phyloP scores from a whole-genome alignment of 2,113 vertebrate genomes.

The Corythornis cristatus region DNA sequence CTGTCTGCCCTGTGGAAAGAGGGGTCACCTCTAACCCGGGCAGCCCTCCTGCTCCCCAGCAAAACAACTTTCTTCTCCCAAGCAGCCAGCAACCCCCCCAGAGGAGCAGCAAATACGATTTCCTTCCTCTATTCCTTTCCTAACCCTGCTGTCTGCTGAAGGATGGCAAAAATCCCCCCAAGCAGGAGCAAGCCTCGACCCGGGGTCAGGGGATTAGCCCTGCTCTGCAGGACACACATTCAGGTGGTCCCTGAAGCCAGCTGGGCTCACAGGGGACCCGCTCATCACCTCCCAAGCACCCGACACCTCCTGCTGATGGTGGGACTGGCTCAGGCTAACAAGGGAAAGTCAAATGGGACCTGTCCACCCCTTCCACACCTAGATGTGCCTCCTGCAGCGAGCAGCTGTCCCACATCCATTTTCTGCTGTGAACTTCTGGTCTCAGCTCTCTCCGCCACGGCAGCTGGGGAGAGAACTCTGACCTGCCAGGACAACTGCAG shows the following conservation, averaged over 20 bases:
- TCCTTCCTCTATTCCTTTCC: background rate
- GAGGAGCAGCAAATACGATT: background rate
- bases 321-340: background rate
- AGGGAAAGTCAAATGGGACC: background rate
- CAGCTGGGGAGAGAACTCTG: background rate
- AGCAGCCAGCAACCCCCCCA: rapidly evolving
- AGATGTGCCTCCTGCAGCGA: background rate
- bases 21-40: background rate
- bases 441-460: background rate
- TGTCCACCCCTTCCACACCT: background rate
- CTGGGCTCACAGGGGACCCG: background rate
- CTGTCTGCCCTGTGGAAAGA: background rate
- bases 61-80: background rate
- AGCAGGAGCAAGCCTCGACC: background rate
- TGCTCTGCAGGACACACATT: background rate
- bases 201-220: rapidly evolving
- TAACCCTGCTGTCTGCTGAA: background rate
- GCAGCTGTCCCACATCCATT: background rate
- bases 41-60: background rate
- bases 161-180: rapidly evolving
- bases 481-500: background rate
- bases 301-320: background rate
- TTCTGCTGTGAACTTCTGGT: background rate
- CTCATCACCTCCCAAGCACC: background rate
- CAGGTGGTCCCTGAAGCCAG: background rate